A percentile compares a stretch with the other conserved stretches of the same genome.
Conservation (phyloP, 2,797 vertebrate species). For the Enteromius argenteus region DNA sequence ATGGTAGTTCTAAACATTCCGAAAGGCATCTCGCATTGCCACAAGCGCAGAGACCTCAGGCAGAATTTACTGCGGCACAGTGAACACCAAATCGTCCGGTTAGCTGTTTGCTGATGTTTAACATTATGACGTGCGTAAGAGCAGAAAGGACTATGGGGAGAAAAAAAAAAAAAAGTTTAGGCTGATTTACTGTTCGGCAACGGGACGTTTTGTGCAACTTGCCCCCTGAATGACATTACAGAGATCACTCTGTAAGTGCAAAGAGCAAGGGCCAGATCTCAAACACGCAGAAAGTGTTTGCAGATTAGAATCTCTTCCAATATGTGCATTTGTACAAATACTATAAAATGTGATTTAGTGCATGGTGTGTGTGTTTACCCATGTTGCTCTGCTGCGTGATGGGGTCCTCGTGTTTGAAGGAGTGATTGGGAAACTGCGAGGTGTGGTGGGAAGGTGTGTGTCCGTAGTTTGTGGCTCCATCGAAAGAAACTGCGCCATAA, state of each 20-base stretch:
- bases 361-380: constrained; percentile 77
- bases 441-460: constrained; percentile 93
- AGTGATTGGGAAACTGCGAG: constrained; percentile 89
- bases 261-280: constrained; percentile 44
- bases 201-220: constrained; percentile 61
- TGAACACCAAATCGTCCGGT: constrained; percentile 51
- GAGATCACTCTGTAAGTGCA: constrained; percentile 31
- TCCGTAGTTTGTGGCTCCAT: constrained; percentile 90
- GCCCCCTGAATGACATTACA: constrained; percentile 56
- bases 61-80: constrained; percentile 62
- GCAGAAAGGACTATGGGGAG: constrained; percentile 39
- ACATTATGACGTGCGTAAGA: constrained; percentile 23
- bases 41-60: constrained; percentile 49
- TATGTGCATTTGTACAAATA: constrained; percentile 30
- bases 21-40: constrained; percentile 56
- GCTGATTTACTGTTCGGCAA: constrained; percentile 53
- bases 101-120: constrained; percentile 70
- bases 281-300: not conserved
- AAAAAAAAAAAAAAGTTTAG: constrained; percentile 9
- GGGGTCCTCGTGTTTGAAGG: constrained; percentile 96
- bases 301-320: not conserved
- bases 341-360: constrained; percentile 33
- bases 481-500: constrained; percentile 90
- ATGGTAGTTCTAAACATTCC: constrained; percentile 67
- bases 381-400: constrained; percentile 89